These are phyloP conservation scores for Poeciliopsis paucimaculata DNA, from an alignment of 2,797 vertebrate genomes.

Conservation along the genomic window DNA sequence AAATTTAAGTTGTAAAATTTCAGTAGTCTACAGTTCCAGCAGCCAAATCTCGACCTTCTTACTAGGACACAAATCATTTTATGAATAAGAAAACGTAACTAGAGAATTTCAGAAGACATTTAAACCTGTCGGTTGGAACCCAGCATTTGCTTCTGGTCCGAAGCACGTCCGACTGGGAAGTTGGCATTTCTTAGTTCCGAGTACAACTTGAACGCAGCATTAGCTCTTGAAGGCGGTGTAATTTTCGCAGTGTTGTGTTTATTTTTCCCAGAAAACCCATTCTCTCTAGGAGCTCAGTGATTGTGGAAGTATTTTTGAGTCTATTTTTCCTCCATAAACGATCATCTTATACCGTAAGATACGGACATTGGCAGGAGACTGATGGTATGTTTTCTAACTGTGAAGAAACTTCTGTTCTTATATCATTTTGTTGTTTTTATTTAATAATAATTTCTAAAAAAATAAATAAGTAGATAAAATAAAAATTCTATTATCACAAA, in stretches of 20 bases:
- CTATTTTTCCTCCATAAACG: too few relatives aligned
- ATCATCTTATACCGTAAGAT: not conserved
- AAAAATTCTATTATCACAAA: not conserved
- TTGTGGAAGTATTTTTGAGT: not conserved
- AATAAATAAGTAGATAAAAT: not conserved
- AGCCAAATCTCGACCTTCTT: not conserved
- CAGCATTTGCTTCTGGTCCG: too few relatives aligned
- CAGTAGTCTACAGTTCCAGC: not conserved
- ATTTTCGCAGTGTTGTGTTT: not conserved
- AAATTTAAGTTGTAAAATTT: not conserved
- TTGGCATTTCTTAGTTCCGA: too few relatives aligned
- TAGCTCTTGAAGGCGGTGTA: not conserved
- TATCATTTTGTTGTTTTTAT: not conserved
- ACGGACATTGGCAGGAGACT: not conserved
- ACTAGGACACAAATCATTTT: not conserved
- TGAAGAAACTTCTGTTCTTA: not conserved
- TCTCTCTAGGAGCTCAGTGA: not conserved
- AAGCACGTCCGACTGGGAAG: too few relatives aligned
- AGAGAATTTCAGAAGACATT: not conserved
- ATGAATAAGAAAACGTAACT: not conserved
- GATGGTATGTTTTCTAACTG: not conserved
- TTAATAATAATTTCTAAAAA: not conserved
- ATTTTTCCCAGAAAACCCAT: not conserved
- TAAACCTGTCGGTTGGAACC: too few relatives aligned
- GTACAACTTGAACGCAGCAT: too few relatives aligned